These are phyloP conservation scores for Hermetia illucens DNA, from an alignment of 1,140 invertebrate species.

Conservation along the genomic window DNA sequence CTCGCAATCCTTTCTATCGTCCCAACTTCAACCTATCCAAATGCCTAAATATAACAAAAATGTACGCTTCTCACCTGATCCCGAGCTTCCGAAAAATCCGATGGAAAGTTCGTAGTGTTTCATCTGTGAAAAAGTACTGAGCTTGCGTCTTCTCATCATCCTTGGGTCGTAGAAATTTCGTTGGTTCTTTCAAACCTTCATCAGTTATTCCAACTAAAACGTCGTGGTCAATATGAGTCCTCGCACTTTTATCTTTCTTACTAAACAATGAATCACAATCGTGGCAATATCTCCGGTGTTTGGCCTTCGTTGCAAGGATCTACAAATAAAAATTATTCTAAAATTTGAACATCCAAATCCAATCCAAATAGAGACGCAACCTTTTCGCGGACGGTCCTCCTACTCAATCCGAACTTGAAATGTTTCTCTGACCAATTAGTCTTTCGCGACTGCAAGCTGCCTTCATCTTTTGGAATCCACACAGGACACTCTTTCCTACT, in stretches of 20 bases:
- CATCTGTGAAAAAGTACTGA: constrained; percentile 55
- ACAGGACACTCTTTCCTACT: constrained; percentile 53
- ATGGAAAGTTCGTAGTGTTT: constrained; percentile 29
- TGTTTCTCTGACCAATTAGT: constrained; percentile 33
- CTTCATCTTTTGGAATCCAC: constrained; percentile 31
- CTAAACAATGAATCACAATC: constrained; percentile 44
- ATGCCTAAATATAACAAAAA: too few species aligned
- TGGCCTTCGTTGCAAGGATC: constrained; percentile 28
- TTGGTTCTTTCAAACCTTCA: constrained; percentile 37
- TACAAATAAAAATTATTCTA: constrained; percentile 12
- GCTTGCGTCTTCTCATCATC: constrained; percentile 55
- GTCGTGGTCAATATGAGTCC: constrained; percentile 35
- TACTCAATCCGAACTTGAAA: constrained; percentile 35
- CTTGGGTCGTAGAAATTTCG: constrained; percentile 41
- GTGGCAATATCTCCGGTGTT: constrained; percentile 43
- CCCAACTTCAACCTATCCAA: too few species aligned
- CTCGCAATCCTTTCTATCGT: too few species aligned
- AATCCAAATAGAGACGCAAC: too few species aligned
- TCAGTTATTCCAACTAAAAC: constrained; percentile 32
- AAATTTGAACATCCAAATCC: constrained; percentile 6
- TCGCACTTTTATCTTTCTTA: constrained; percentile 25
- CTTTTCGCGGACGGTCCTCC: constrained; percentile 26
- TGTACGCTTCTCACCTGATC: too few species aligned
- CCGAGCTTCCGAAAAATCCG: too few species aligned
- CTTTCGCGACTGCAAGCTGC: constrained; percentile 35